A percentile compares a stretch with the other conserved stretches of the same genome.
Conservation (phyloP, 2,888 invertebrate genomes). For the Amblyteles armatorius region DNA sequence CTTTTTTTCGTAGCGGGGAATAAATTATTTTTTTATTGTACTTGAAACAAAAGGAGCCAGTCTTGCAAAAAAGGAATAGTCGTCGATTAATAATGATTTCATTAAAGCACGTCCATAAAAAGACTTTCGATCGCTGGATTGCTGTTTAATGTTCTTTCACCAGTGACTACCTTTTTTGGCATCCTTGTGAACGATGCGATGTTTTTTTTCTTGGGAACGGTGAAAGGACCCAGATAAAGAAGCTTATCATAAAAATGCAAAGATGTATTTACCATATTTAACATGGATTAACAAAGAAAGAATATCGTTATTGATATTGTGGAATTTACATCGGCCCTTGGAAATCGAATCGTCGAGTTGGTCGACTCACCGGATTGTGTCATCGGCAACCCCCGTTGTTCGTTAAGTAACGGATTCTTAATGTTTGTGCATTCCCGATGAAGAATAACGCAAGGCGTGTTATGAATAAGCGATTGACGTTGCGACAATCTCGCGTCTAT, state of each 20-base stretch:
- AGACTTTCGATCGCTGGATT: too few relatives aligned
- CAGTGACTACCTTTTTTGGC: not conserved
- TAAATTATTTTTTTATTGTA: too few relatives aligned
- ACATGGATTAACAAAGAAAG: not conserved
- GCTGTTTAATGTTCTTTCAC: not conserved
- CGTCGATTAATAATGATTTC: too few relatives aligned
- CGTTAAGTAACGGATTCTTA: constrained; percentile 57
- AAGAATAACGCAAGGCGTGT: constrained; percentile 52
- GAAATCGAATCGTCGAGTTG: constrained; percentile 30
- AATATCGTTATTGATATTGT: not conserved
- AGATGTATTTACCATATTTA: not conserved
- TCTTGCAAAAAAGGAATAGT: too few relatives aligned
- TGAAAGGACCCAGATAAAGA: not conserved
- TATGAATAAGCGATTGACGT: constrained; percentile 62
- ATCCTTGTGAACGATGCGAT: not conserved
- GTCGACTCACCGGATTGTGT: constrained; percentile 35
- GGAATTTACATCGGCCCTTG: constrained; percentile 3
- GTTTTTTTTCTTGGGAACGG: not conserved
- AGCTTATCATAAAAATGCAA: not conserved
- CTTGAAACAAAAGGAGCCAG: too few relatives aligned
- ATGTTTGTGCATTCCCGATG: constrained; percentile 55
- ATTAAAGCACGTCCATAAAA: too few relatives aligned
- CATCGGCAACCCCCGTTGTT: constrained; percentile 35
- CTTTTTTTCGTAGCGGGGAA: too few relatives aligned
- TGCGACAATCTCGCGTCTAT: constrained; percentile 35